These are phyloP conservation scores for Branchinecta lindahli DNA, from an alignment of 1,140 invertebrate genomes.

Conservation along the genomic window DNA sequence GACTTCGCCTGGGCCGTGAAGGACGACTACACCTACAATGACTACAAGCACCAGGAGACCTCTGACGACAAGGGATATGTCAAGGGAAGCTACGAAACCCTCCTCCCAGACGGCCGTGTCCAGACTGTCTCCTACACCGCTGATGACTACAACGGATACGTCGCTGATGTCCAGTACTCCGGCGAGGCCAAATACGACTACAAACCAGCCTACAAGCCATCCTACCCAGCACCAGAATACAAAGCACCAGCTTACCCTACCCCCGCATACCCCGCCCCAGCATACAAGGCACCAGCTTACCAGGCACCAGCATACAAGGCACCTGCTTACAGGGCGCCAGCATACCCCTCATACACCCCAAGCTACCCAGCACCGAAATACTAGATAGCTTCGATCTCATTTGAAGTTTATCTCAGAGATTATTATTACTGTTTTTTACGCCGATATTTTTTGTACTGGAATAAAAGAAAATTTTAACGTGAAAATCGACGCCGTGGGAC, in stretches of 20 bases:
- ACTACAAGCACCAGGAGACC: conserved; percentile 53
- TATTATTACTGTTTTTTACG: too few species aligned
- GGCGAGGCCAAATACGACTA: conserved; percentile 21
- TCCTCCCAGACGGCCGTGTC: conserved; percentile 51
- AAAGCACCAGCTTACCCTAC: conserved; percentile 15
- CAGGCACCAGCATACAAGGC: conserved; percentile 13
- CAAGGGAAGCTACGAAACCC: conserved; percentile 50
- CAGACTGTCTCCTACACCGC: conserved; percentile 21
- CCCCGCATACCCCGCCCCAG: conserved; percentile 15
- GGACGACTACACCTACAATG: conserved; percentile 47
- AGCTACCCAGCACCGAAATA: too few species aligned
- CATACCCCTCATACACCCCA: too few species aligned
- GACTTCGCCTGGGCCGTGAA: conserved; percentile 55
- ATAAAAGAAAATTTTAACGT: too few species aligned
- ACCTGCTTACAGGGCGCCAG: not conserved
- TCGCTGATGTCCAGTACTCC: conserved; percentile 23
- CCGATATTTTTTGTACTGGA: too few species aligned
- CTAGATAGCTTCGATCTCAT: too few species aligned
- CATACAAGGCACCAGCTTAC: conserved; percentile 15
- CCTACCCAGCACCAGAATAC: conserved; percentile 17
- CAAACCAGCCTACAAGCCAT: conserved; percentile 20
- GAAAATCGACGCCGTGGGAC: too few species aligned
- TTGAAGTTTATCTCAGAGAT: too few species aligned
- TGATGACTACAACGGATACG: conserved; percentile 22
- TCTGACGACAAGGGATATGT: conserved; percentile 42